A percentile compares a stretch with the other conserved stretches of the same genome.
Evolutionary conservation across 2,888 invertebrate species (phyloP).

Genomic region (Periphyllus acericola): DNA sequence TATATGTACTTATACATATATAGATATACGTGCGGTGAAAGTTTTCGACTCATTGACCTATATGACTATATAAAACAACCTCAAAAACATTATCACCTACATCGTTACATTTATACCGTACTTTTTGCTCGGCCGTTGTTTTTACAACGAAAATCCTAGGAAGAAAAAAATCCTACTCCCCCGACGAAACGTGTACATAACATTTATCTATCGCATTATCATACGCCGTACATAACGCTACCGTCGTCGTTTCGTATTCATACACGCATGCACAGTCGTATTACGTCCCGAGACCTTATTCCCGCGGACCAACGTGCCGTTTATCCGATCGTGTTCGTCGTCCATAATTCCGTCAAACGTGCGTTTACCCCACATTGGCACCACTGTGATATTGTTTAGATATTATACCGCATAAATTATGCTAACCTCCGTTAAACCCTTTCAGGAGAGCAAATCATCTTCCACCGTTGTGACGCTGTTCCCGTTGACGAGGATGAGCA

Average conservation of each 20-base stretch:
- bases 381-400: too few species aligned
- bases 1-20: not conserved
- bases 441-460: slow-evolving; percentile 35
- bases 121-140: not conserved
- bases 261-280: too few species aligned
- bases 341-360: not conserved
- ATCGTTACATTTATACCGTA: not conserved
- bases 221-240: not conserved
- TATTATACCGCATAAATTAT: too few species aligned
- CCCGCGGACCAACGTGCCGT: not conserved
- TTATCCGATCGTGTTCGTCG: not conserved
- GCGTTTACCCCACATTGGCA: not conserved
- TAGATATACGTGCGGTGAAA: too few species aligned
- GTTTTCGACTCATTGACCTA: too few species aligned
- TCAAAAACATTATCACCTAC: slow-evolving; percentile 18
- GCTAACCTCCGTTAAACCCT: too few species aligned
- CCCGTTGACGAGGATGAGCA: slow-evolving; percentile 30
- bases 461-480: not conserved
- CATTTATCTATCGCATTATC: too few species aligned
- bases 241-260: not conserved
- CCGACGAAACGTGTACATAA: too few species aligned
- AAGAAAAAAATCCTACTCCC: not conserved
- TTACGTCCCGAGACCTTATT: not conserved
- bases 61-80: not conserved
- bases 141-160: not conserved